Conservation (phyloP, 2,888 invertebrate genomes). For the Pseudolycoriella hygida region DNA sequence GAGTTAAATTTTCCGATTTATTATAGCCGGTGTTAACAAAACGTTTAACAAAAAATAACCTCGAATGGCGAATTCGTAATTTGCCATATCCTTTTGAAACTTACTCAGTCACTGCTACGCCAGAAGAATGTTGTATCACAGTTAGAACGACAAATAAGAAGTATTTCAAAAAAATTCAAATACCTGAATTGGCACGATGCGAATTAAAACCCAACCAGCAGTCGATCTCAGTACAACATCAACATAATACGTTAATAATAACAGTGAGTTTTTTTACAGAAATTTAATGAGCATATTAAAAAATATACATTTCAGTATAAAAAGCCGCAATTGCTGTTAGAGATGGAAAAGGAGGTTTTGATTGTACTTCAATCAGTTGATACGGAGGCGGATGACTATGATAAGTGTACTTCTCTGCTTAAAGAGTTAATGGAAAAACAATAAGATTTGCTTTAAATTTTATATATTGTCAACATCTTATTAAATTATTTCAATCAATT, state of each 20-base stretch:
- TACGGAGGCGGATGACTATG: slow-evolving; percentile 26
- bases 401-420: slow-evolving; percentile 24
- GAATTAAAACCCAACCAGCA: slow-evolving; percentile 41
- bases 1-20: neutral
- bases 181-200: slow-evolving; percentile 53
- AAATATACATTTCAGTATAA: too few relatives aligned
- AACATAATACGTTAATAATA: slow-evolving; percentile 60
- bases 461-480: too few relatives aligned
- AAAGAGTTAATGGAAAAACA: slow-evolving; percentile 17
- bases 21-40: slow-evolving; percentile 47
- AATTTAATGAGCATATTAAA: too few relatives aligned
- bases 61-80: slow-evolving; percentile 73
- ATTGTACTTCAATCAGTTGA: slow-evolving; percentile 23
- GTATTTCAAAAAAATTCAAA: slow-evolving; percentile 52
- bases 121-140: slow-evolving; percentile 42
- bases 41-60: slow-evolving; percentile 50
- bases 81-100: slow-evolving; percentile 52
- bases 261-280: slow-evolving; percentile 34
- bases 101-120: slow-evolving; percentile 48
- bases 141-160: slow-evolving; percentile 66
- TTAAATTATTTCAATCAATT: too few relatives aligned
- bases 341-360: slow-evolving; percentile 45
- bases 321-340: slow-evolving; percentile 49
- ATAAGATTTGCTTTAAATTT: neutral
- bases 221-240: slow-evolving; percentile 47